Evolutionary conservation across 2,113 vertebrate species (phyloP).

Genomic region (Hyla sarda): DNA sequence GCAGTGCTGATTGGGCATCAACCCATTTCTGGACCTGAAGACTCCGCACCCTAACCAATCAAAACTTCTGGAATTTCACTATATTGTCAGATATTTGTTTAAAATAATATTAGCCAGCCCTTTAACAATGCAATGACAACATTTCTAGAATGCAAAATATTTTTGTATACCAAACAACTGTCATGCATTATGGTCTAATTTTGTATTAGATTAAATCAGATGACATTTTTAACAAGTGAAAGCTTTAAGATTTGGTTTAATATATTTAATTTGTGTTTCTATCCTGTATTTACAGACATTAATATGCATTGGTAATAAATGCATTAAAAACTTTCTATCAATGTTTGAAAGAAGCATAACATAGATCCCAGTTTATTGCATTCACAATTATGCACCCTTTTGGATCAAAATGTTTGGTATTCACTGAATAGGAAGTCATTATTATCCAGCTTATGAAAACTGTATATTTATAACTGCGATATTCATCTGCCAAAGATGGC

Average conservation of each 20-base stretch:
- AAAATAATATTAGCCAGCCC: background rate
- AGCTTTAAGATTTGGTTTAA: background rate
- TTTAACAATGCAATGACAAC: no score
- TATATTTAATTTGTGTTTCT: background rate
- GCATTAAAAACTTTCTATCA: background rate
- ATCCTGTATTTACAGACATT: background rate
- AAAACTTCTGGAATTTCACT: background rate
- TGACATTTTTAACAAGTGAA: background rate
- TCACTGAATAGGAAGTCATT: slow-evolving; percentile 58
- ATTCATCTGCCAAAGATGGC: slow-evolving; percentile 88
- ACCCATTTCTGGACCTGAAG: no score
- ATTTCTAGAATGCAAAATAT: background rate
- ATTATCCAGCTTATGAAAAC: slow-evolving; percentile 63
- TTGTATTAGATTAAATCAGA: background rate
- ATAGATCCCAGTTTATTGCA: background rate
- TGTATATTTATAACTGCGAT: slow-evolving; percentile 67
- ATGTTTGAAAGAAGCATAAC: background rate
- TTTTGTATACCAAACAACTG: background rate
- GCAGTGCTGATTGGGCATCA: no score
- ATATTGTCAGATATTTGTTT: background rate
- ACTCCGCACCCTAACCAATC: no score
- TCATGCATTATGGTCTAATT: background rate
- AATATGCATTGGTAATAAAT: background rate
- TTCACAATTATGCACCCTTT: background rate
- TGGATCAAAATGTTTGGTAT: slow-evolving; percentile 58